These are phyloP conservation scores for Ochotona curzoniae DNA, from an alignment of 2,113 vertebrate species.

Conservation along the genomic window DNA sequence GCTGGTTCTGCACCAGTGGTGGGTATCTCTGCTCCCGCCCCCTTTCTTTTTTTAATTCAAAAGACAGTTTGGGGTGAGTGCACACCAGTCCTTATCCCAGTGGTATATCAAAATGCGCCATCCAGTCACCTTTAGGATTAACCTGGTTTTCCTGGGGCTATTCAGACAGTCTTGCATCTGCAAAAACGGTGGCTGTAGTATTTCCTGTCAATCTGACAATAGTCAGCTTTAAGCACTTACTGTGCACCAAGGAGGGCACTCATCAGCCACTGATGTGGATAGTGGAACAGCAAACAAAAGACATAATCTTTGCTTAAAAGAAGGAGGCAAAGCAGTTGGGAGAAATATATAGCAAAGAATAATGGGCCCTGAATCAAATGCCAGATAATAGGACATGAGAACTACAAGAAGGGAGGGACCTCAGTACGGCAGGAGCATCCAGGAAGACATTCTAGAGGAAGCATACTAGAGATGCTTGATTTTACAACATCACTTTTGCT, in stretches of 20 bases:
- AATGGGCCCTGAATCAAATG: neutral
- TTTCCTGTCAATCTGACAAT: neutral
- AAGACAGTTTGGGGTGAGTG: neutral
- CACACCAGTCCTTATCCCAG: neutral
- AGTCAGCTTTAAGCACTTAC: neutral
- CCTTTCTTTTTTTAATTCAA: constrained; percentile 37
- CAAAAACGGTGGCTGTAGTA: neutral
- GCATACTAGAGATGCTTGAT: neutral
- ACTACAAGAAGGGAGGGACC: neutral
- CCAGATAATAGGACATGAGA: neutral
- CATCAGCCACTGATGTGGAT: neutral
- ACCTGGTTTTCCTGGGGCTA: neutral
- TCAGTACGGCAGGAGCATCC: neutral
- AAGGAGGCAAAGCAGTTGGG: neutral
- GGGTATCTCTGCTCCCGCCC: neutral
- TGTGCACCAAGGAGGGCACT: neutral
- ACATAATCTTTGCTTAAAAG: neutral
- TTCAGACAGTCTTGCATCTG: neutral
- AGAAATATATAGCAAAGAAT: neutral
- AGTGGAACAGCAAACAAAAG: neutral
- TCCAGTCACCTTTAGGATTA: constrained; percentile 4
- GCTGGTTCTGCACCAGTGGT: constrained; percentile 20
- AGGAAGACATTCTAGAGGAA: neutral
- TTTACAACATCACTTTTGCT: neutral
- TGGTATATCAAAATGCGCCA: neutral